Conservation (phyloP, 2,113 vertebrate species). For the Lutjanus erythropterus region DNA sequence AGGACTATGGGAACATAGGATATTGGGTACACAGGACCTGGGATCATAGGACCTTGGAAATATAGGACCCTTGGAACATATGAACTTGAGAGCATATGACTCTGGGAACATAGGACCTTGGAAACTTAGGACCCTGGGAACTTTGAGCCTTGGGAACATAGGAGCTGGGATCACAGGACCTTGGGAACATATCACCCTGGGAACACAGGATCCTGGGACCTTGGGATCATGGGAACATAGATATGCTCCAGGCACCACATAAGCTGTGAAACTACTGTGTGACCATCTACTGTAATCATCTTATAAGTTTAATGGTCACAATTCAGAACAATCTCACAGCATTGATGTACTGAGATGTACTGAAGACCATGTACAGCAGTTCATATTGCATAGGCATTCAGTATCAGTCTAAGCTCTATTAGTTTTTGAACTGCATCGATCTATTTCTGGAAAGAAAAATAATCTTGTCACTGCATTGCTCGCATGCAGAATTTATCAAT, state of each 20-base stretch:
- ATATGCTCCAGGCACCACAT: neutral
- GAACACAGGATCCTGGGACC: too few relatives aligned
- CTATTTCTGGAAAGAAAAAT: slow-evolving; percentile 9
- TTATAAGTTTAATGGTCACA: neutral
- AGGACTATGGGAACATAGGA: too few relatives aligned
- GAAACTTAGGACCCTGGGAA: too few relatives aligned
- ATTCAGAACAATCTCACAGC: neutral
- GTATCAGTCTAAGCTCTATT: neutral
- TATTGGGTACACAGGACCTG: too few relatives aligned
- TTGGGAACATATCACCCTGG: too few relatives aligned
- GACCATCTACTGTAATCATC: neutral
- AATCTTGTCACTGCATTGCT: slow-evolving; percentile 8
- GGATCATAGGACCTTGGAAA: too few relatives aligned
- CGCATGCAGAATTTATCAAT: slow-evolving; percentile 41
- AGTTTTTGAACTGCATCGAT: slow-evolving; percentile 8
- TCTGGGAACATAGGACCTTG: too few relatives aligned
- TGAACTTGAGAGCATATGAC: too few relatives aligned
- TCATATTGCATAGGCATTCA: neutral
- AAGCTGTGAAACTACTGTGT: neutral
- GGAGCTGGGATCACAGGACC: too few relatives aligned
- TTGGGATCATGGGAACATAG: too few relatives aligned
- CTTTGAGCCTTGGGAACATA: too few relatives aligned
- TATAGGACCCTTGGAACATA: too few relatives aligned
- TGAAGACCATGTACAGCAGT: slow-evolving; percentile 16
- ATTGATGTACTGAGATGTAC: neutral